Evolutionary conservation across 2,113 vertebrate species (phyloP).

Genomic region (Andinoacara biseriatus): DNA sequence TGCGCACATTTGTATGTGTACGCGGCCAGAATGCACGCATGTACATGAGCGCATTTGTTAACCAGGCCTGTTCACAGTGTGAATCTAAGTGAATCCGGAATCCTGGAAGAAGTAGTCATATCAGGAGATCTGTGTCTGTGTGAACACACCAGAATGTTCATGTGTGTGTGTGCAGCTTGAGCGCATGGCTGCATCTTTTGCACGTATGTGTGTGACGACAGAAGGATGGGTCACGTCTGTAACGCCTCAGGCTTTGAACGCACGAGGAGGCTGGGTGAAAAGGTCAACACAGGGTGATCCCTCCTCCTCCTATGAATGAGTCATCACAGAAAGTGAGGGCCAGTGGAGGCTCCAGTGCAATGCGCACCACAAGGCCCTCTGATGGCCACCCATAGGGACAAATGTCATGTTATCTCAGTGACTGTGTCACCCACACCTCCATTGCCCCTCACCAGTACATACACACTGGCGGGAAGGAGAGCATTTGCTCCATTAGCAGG

Average conservation of each 20-base stretch:
- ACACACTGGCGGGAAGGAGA: not conserved
- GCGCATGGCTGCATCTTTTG: not conserved
- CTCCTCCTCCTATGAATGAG: constrained; percentile 38
- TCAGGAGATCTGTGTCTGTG: not conserved
- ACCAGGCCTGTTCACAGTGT: constrained; percentile 27
- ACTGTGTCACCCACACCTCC: constrained; percentile 21
- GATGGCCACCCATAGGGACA: constrained; percentile 46
- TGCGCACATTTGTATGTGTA: not conserved
- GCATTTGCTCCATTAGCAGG: constrained; percentile 67
- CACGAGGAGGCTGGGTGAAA: constrained; percentile 27
- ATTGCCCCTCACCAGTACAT: not conserved
- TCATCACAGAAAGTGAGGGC: constrained; percentile 40
- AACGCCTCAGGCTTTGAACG: constrained; percentile 34
- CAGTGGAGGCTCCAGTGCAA: constrained; percentile 1
- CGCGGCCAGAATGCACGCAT: not conserved
- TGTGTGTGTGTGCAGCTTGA: constrained; percentile 3
- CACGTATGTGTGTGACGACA: not conserved
- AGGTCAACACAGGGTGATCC: constrained; percentile 43
- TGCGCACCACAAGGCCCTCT: not conserved
- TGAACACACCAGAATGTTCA: not conserved
- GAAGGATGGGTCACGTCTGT: constrained; percentile 10
- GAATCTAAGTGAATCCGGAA: constrained; percentile 7
- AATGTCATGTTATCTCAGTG: constrained; percentile 51
- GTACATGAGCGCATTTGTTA: not conserved
- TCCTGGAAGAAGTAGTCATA: not conserved